Base-by-base conservation (phyloP, 23 tunicate species). In the Botrylloides violaceus region DNA sequence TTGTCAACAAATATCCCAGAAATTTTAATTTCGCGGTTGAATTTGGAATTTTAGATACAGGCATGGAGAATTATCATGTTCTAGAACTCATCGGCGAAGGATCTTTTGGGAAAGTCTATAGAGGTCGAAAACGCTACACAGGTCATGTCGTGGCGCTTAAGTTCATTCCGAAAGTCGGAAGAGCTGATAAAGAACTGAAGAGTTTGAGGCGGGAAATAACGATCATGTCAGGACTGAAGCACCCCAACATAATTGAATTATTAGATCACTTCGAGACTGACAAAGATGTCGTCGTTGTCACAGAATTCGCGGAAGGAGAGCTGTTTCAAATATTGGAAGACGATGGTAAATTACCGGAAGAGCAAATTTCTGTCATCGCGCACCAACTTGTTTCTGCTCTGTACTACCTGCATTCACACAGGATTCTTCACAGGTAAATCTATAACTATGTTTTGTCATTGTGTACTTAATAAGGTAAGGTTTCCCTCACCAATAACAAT, bases 221-320 rank as follows among this genome's bases (percentile, higher is more conserved):
- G 2, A 89, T 89, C 34, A 89, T 89, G 96, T 82, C 88, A 2
- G 88, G 75, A 4, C 71, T 89, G 12, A 83, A 83, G 38, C 96
- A 89, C 32, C 79, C 71, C 29, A 89, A 89, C 65, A 83, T 89
- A 34, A 89, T 89, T 33, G 82, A 83, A 66, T 71, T 89, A 24
- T 59, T 81, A 21, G 96, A 89, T 61, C 78, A 78, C 55, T 89
- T 83, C 66, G 96, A 89, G 82, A 89, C 96, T 25, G 90, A 89
- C 20, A 80, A 89, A 20, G 96, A 89, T 59, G 96, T 89, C 36
- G 96, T 89, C 6, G 96, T 89, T 39, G 96, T 89, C 19, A 89
- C 87, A 19, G 96, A 89, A 47, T 78, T 76, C 60, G 96, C 96
- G 12, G 96, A 89, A 73, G 96, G 96, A 3, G 96, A 89, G 53